These are phyloP conservation scores for Hirtodrosophila cameraria DNA, from an alignment of 2,888 invertebrate species.

Conservation along the genomic window DNA sequence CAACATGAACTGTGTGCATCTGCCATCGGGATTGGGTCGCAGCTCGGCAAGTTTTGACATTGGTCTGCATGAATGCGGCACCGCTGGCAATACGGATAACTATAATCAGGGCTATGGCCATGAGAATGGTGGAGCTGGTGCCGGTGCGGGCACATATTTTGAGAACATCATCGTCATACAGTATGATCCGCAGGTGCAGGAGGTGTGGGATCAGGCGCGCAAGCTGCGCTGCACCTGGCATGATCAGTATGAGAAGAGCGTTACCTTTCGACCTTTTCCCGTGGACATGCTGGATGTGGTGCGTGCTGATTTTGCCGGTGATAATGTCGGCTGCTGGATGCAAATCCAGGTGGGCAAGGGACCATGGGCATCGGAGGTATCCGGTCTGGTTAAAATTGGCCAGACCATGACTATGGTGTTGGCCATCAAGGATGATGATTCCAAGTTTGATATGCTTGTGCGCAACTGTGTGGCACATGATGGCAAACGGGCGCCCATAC, in stretches of 20 bases:
- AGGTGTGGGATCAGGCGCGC: conserved; percentile 97
- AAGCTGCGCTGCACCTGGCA: conserved; percentile 97
- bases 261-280: conserved; percentile 96
- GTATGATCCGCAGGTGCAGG: conserved; percentile 96
- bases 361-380: conserved; percentile 97
- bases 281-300: conserved; percentile 98
- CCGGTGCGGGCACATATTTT: conserved; percentile 94
- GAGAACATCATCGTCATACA: conserved; percentile 97
- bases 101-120: conserved; percentile 94
- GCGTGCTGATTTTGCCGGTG: conserved; percentile 96
- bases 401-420: conserved; percentile 99
- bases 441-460: conserved; percentile 97
- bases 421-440: conserved; percentile 97
- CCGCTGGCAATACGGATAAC: conserved; percentile 95
- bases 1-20: conserved; percentile 95
- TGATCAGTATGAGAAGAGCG: conserved; percentile 97
- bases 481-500: conserved; percentile 96
- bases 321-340: conserved; percentile 99
- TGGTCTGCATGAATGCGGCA: conserved; percentile 95
- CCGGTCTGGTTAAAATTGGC: conserved; percentile 96
- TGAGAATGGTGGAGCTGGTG: conserved; percentile 85
- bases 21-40: conserved; percentile 94
- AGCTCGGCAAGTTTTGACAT: conserved; percentile 95
- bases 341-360: conserved; percentile 97
- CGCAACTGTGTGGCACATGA: conserved; percentile 97